phyloP scores from a whole-genome alignment of 2,797 vertebrate species.

The Calcarius lapponicus region DNA sequence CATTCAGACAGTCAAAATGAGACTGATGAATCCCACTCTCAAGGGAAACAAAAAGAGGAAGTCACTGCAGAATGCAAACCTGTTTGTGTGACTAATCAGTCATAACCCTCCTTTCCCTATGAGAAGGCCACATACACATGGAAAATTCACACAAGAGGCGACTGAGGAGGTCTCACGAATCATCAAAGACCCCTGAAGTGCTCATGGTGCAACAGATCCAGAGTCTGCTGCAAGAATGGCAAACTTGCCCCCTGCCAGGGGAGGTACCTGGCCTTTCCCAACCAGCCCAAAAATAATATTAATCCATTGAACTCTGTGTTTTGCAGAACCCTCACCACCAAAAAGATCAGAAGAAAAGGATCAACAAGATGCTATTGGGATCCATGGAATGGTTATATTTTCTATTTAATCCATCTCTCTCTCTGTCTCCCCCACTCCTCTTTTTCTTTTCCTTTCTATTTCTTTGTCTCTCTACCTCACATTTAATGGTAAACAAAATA shows the following conservation, averaged over 20 bases:
- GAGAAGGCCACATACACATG: neutral
- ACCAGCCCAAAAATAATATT: neutral
- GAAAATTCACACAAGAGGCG: neutral
- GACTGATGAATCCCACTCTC: neutral
- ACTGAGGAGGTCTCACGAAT: neutral
- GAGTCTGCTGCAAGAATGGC: neutral
- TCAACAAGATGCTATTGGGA: neutral
- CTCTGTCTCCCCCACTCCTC: neutral
- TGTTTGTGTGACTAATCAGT: neutral
- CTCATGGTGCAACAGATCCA: neutral
- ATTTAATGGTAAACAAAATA: neutral
- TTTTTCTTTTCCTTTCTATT: neutral
- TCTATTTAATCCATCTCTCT: neutral
- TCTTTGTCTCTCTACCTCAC: neutral
- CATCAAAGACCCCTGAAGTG: neutral
- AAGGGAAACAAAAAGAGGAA: neutral
- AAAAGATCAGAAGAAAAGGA: neutral
- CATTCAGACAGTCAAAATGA: neutral
- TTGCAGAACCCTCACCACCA: neutral
- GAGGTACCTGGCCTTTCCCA: neutral
- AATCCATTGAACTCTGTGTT: neutral
- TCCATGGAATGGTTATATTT: neutral
- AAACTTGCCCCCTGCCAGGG: accelerated
- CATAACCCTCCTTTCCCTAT: neutral
- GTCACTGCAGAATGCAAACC: neutral